Base-by-base conservation (phyloP, 2,113 vertebrate genomes). In the Ivindomyrus marchei region DNA sequence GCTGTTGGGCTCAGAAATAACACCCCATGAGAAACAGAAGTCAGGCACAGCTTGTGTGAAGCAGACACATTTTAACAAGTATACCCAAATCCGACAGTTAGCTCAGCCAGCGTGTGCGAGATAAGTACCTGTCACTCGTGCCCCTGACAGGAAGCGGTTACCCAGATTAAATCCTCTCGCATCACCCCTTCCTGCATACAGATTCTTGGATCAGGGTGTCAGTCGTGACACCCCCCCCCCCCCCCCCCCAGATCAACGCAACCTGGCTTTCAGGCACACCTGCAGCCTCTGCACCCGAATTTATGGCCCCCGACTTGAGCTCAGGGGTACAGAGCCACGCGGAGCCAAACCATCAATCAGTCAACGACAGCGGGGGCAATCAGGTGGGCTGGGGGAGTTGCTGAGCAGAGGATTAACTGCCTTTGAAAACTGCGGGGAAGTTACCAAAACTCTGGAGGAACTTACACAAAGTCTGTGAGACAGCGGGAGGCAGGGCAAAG, bases 51-150 rank as follows among this genome's bases (percentile, higher is more conserved):
- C 90, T 91, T 88, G 86, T 92, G 84, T 94, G 93, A 93, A 94
- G 93, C 91, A 93, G 90, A 93, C 95, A 95, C 94, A 94, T 95
- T 96, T 96, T 95, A 96, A 96, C 96, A 95, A 96, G 94, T 92
- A 24, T 90, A 94, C 93, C 95, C 95, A 96, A 95, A 96, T 95
- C 88, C 93, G 94, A 95, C 93, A 95, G 94, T 93, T 89, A 93
- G 94, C 96, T 96, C 93, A 95, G 92, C 92, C 84, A 58, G 93
- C 66, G 88, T 89, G 86, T 93, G 87, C 31, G 90, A 91, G 95
- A 96, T 96, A 96, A 96, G 93, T 92, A 93, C 90, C 94, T 92
- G 95, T 93, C 94, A 94, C 90, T 96, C 95, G 95, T 91, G 80
- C 91, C 91, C 91, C 83, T 89, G 45, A 49, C 89, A 1, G n/a